A percentile compares a stretch with the other conserved stretches of the same genome.
phyloP scores from a whole-genome alignment of 2,888 invertebrate genomes.

The Calephelis perditalis region DNA sequence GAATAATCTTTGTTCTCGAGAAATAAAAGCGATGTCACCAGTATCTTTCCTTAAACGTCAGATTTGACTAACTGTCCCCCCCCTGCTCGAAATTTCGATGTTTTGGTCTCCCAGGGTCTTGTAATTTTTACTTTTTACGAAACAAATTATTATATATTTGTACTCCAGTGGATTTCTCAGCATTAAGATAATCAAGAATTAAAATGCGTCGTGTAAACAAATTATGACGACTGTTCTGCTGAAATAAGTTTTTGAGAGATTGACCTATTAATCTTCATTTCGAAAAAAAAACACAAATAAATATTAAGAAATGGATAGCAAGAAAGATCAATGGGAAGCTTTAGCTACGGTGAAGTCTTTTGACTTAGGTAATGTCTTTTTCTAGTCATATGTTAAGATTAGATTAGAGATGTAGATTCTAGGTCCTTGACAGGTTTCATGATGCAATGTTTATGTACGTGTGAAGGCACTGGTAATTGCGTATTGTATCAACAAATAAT shows the following conservation, averaged over 20 bases:
- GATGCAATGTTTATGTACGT: constrained; percentile 8
- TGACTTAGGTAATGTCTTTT: constrained; percentile 50
- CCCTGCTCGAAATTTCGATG: constrained; percentile 6
- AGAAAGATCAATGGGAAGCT: constrained; percentile 59
- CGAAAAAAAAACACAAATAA: too few species aligned
- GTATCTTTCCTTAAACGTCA: too few species aligned
- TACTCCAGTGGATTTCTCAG: too few species aligned
- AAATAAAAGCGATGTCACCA: too few species aligned
- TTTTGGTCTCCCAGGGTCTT: background rate
- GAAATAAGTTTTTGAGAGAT: background rate
- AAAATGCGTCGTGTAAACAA: background rate
- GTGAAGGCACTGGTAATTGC: background rate
- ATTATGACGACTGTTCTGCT: background rate
- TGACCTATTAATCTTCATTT: background rate
- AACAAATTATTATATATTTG: too few species aligned
- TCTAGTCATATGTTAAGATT: background rate
- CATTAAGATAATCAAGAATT: background rate
- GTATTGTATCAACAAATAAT: too few species aligned
- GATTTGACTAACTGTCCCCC: too few species aligned
- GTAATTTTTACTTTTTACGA: background rate
- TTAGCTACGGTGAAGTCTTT: constrained; percentile 67
- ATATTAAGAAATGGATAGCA: background rate
- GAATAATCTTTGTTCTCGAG: too few species aligned
- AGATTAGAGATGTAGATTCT: constrained; percentile 1
- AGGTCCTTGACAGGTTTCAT: constrained; percentile 18